These are phyloP conservation scores for Pimephales promelas DNA, from an alignment of 2,113 vertebrate species.

Conservation along the genomic window DNA sequence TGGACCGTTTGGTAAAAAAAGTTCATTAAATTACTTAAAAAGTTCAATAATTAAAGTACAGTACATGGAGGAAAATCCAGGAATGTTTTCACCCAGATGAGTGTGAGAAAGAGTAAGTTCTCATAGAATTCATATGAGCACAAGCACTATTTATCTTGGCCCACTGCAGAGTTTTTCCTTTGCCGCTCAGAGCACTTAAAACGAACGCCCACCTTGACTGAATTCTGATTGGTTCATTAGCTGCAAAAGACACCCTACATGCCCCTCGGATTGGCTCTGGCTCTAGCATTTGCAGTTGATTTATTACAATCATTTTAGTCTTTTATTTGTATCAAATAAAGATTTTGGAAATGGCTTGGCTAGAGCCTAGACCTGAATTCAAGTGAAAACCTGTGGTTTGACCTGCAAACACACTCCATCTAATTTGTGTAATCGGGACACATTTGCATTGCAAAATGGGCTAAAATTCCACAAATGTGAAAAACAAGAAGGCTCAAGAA, in stretches of 20 bases:
- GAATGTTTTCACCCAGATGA: too few species aligned
- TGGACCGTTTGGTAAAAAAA: too few species aligned
- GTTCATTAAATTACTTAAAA: too few species aligned
- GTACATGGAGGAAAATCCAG: too few species aligned
- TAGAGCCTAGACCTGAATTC: not conserved
- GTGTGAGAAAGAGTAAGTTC: not conserved
- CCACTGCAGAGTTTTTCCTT: slow-evolving; percentile 4
- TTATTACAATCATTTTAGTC: not conserved
- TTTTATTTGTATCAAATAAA: not conserved
- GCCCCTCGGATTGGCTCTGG: not conserved
- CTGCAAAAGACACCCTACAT: slow-evolving; percentile 15
- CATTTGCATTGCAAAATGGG: not conserved
- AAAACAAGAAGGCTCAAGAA: not conserved
- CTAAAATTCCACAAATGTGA: not conserved
- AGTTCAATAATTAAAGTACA: too few species aligned
- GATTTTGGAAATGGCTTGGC: not conserved
- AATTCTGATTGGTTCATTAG: slow-evolving; percentile 19
- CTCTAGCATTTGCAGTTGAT: not conserved
- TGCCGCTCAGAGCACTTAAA: slow-evolving; percentile 25
- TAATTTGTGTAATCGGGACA: slow-evolving; percentile 13
- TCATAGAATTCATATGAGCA: not conserved
- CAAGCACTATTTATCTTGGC: slow-evolving; percentile 40
- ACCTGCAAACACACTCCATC: not conserved
- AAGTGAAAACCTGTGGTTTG: not conserved
- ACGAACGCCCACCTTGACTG: slow-evolving; percentile 20